Percentiles rank a stretch among this genome's conserved stretches.
Conservation (phyloP, 1,140 invertebrate genomes). For the fruit fly (Drosophila melanogaster) region DNA sequence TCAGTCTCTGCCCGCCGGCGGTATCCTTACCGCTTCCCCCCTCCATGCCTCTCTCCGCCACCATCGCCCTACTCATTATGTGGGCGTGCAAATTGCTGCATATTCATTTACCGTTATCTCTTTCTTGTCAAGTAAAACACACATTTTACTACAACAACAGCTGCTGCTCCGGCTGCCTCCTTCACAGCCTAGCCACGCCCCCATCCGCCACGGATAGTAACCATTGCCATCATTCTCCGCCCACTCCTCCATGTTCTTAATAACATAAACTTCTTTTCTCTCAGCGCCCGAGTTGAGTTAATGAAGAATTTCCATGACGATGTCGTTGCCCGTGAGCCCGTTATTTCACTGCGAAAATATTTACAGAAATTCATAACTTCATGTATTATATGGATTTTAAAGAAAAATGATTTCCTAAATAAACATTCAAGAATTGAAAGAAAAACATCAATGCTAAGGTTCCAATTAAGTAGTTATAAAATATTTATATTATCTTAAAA, state of each 20-base stretch:
- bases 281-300: conserved; percentile 73
- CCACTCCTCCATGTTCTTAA: conserved; percentile 61
- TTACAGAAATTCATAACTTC: neutral
- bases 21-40: neutral
- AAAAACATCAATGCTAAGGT: no score
- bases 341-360: conserved; percentile 16
- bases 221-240: conserved; percentile 11
- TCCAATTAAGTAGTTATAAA: neutral
- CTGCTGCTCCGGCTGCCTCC: conserved; percentile 39
- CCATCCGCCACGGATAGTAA: conserved; percentile 6
- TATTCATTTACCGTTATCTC: conserved; percentile 83
- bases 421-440: no score
- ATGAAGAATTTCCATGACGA: conserved; percentile 84
- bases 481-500: neutral
- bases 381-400: neutral
- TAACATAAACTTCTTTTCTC: conserved; percentile 82
- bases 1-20: conserved; percentile 59
- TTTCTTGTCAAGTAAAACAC: conserved; percentile 80
- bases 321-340: conserved; percentile 54
- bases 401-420: no score
- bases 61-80: conserved; percentile 64
- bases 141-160: conserved; percentile 72
- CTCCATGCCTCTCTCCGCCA: neutral
- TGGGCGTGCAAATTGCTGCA: conserved; percentile 83
- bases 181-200: conserved; percentile 22